These are phyloP conservation scores for Ctena decussata DNA, from an alignment of 2,888 invertebrate genomes.

Conservation along the genomic window DNA sequence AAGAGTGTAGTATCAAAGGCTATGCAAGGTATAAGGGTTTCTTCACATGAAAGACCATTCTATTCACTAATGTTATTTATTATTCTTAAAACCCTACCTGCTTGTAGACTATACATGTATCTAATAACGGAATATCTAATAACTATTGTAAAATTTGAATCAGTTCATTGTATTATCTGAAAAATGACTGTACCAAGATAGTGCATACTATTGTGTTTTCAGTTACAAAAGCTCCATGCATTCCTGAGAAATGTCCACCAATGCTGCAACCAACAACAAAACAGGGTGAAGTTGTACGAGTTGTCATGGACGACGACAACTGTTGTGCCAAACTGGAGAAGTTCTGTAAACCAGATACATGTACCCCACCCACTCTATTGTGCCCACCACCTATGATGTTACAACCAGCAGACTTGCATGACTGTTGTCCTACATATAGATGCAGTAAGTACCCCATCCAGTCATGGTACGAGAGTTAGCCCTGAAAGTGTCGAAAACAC, in stretches of 20 bases:
- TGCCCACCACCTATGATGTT: constrained; percentile 66
- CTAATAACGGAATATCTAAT: no score
- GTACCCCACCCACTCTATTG: constrained; percentile 54
- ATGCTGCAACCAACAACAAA: constrained; percentile 61
- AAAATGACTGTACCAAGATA: no score
- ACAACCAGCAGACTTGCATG: constrained; percentile 50
- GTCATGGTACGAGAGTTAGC: no score
- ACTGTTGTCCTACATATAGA: constrained; percentile 74
- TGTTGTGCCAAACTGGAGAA: constrained; percentile 73
- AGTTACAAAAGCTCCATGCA: constrained; percentile 45
- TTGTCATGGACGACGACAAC: constrained; percentile 63
- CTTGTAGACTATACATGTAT: no score
- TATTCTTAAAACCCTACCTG: no score
- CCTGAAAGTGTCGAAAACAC: no score
- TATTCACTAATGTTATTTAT: no score
- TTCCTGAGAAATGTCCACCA: constrained; percentile 55
- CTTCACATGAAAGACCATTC: no score
- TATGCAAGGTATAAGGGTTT: no score
- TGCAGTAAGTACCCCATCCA: constrained; percentile 78
- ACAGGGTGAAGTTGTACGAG: constrained; percentile 66
- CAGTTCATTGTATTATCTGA: no score
- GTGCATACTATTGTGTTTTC: background rate
- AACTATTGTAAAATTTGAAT: no score
- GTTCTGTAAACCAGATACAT: constrained; percentile 72
- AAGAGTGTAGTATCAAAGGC: no score